Evolutionary conservation across 2,113 vertebrate species (phyloP), one percentile per base, ranked within the genome.

Genomic region (Siniperca chuatsi): DNA sequence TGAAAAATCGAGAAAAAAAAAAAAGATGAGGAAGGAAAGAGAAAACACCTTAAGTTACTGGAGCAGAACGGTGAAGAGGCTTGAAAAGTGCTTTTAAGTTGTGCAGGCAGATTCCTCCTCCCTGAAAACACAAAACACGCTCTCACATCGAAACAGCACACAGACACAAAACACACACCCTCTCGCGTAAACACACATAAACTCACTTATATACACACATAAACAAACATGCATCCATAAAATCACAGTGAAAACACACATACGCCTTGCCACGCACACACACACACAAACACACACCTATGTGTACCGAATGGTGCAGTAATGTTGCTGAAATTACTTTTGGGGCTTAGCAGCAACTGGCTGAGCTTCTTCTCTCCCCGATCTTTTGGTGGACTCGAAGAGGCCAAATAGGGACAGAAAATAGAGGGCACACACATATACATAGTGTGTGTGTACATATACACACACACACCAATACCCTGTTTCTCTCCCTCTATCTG

Each of bases 21-120:
- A 62, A 69, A 33, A 13, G 25, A 78, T 42, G 42, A 73, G 37
- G 67, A 42, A 23, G 21, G 21, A 64, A 60, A 29, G 57, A 75
- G 67, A 64, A 83, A 86, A 67, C 75, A 84, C n/a, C 35, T 25
- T 3, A 83, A 88, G 64, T 89, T 75, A 92, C 77, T 89, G 90
- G 87, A 90, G 94, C 85, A 87, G 83, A 92, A 90, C 70, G 1
- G 62, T 21, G 76, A 82, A 75, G 86, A 82, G 64, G 78, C 77
- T 71, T 81, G 64, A 91, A 92, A 29, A 93, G 89, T 90, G 88
- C 91, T 93, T 93, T 94, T 87, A 90, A 90, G 90, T 91, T 82
- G 75, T 77, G 68, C 79, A 81, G 72, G 79, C 86, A 86, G 85
- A 83, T 81, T 86, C 75, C 54, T 33, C 10, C 78, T 80, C 46